Evolutionary conservation across 2,113 vertebrate species (phyloP), one percentile per base, ranked within the genome.

Genomic region (Ramphastos sulfuratus): DNA sequence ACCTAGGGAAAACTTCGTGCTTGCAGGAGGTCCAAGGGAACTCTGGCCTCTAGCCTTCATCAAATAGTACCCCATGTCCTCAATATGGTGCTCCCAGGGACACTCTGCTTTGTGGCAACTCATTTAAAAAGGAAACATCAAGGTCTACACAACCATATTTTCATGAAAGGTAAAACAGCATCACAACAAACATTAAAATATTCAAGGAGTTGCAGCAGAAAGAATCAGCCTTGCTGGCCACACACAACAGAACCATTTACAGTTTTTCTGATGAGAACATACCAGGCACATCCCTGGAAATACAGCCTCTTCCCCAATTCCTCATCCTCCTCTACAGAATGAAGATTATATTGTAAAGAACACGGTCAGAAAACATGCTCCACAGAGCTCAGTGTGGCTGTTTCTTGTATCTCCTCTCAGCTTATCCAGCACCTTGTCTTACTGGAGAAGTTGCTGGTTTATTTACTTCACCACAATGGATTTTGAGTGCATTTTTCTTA

Each of bases 11-110:
- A 12, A 3, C 13, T 55, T 79, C 0, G 1, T 10, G n/a, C 0
- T 0, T 4, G 9, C 3, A 0, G 2, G 2, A n/a, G 3, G 8
- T 15, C n/a, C 31, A 75, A 79, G 23, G 2, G 25, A 50, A 56
- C 4, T 0, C 70, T 27, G n/a, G 20, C 44, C 75, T 69, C 31
- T 7, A 55, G 39, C 15, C 15, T 52, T 84, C 54, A n/a, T 61
- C 24, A 76, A 5, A 46, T 5, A 23, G 10, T 21, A 82, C 39
- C 19, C 27, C 1, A 1, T 21, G n/a, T 56, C 9, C 31, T 12
- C 86, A 54, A 44, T 0, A 37, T 0, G 1, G 12, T 3, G 0
- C 64, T 91, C 9, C 58, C 25, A 25, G 28, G 37, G 6, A 35
- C 16, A 56, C 46, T 10, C 24, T 63, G 48, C 35, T 33, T 75